Evolutionary conservation across 2,797 vertebrate species (phyloP).

Genomic region (Discoglossus pictus): DNA sequence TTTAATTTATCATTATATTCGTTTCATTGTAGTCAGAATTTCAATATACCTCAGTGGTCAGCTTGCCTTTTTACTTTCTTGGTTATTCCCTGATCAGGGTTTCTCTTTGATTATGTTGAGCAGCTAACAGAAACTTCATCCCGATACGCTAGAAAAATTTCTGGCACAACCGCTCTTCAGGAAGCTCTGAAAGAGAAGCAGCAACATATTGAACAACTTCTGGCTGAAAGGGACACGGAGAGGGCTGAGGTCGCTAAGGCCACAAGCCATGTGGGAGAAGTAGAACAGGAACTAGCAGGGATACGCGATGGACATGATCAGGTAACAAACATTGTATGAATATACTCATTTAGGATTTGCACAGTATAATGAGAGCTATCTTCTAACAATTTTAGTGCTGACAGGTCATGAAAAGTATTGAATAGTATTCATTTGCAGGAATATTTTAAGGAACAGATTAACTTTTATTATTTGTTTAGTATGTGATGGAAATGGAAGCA

Average conservation of each 20-base stretch:
- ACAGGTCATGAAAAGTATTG: no score
- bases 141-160: constrained; percentile 93
- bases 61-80: background rate
- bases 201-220: constrained; percentile 97
- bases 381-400: no score
- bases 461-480: constrained; percentile 62
- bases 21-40: no score
- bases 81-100: background rate
- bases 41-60: background rate
- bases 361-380: no score
- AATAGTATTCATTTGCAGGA: no score
- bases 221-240: constrained; percentile 94
- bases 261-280: constrained; percentile 91
- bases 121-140: constrained; percentile 98
- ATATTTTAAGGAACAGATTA: no score
- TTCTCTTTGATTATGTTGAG: constrained; percentile 56
- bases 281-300: constrained; percentile 87
- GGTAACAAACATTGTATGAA: constrained; percentile 65
- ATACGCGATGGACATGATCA: constrained; percentile 91
- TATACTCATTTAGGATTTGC: no score
- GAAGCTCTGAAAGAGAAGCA: constrained; percentile 98
- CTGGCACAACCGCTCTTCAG: constrained; percentile 94
- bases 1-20: no score
- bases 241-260: constrained; percentile 95
- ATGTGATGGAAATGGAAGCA: constrained; percentile 86